Evolutionary conservation across 2,888 invertebrate genomes (phyloP).

Genomic region (Holacanthella duospinosa): DNA sequence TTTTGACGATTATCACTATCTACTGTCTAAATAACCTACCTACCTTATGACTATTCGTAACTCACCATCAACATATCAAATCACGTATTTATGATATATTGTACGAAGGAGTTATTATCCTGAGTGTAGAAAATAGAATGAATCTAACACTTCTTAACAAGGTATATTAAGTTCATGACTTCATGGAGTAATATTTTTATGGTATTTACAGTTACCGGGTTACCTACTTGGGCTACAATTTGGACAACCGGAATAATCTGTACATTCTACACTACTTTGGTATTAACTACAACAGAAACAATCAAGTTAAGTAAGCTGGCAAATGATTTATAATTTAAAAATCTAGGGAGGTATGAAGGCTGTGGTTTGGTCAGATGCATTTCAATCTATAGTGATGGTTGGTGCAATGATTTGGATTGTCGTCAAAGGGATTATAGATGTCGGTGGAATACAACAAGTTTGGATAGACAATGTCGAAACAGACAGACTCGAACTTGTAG

Average conservation of each 20-base stretch:
- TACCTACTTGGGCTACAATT: constrained; percentile 80
- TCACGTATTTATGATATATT: no score
- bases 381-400: constrained; percentile 49
- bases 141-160: no score
- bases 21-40: no score
- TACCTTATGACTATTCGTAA: no score
- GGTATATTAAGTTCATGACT: no score
- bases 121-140: no score
- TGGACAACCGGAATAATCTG: constrained; percentile 82
- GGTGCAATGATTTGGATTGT: constrained; percentile 37
- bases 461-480: constrained; percentile 28
- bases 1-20: no score
- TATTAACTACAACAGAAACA: constrained; percentile 43
- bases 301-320: no score
- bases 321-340: neutral
- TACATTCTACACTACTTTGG: constrained; percentile 86
- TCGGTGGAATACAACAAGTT: constrained; percentile 33
- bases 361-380: constrained; percentile 40
- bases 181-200: no score
- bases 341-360: constrained; percentile 77
- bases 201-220: constrained; percentile 72
- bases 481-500: constrained; percentile 35
- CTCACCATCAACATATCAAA: no score
- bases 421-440: constrained; percentile 34
- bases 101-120: no score